Conservation (phyloP, 2,797 vertebrate species). For the Danio choprae region DNA sequence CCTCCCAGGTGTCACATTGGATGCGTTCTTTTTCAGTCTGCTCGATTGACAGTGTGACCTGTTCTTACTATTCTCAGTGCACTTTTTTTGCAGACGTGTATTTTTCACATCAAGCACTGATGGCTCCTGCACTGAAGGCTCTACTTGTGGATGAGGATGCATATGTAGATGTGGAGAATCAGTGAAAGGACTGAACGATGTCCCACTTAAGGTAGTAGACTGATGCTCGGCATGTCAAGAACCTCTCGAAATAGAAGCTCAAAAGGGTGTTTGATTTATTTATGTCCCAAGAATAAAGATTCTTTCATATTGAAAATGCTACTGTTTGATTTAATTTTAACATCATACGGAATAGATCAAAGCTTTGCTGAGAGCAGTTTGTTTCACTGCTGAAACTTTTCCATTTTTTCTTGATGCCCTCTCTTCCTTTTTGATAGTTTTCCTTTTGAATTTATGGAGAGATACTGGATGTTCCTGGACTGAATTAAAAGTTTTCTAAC, state of each 20-base stretch:
- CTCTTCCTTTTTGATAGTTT: slow-evolving; percentile 8
- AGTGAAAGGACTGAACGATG: slow-evolving; percentile 13
- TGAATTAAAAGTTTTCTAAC: slow-evolving; percentile 15
- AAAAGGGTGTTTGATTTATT: slow-evolving; percentile 12
- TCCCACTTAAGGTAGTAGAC: slow-evolving; percentile 7
- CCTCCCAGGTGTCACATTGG: slow-evolving; percentile 32
- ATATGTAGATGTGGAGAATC: neutral
- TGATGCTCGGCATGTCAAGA: slow-evolving; percentile 12
- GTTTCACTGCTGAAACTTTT: slow-evolving; percentile 1
- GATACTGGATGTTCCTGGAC: slow-evolving; percentile 14
- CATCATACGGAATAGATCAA: slow-evolving; percentile 1
- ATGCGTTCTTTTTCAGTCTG: slow-evolving; percentile 34
- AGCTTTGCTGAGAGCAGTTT: slow-evolving; percentile 19
- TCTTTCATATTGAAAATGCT: neutral
- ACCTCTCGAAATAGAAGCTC: slow-evolving; percentile 34
- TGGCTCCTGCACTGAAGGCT: slow-evolving; percentile 6
- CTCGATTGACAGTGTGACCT: slow-evolving; percentile 18
- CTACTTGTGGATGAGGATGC: neutral
- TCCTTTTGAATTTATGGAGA: slow-evolving; percentile 12
- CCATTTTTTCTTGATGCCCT: neutral
- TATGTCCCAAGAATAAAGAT: slow-evolving; percentile 17
- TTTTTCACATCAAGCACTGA: neutral
- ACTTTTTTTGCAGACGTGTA: slow-evolving; percentile 26
- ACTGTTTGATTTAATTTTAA: neutral
- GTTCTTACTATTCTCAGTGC: slow-evolving; percentile 17